These are phyloP conservation scores for Dendrolimus pini DNA, from an alignment of 2,888 invertebrate genomes.

Conservation along the genomic window DNA sequence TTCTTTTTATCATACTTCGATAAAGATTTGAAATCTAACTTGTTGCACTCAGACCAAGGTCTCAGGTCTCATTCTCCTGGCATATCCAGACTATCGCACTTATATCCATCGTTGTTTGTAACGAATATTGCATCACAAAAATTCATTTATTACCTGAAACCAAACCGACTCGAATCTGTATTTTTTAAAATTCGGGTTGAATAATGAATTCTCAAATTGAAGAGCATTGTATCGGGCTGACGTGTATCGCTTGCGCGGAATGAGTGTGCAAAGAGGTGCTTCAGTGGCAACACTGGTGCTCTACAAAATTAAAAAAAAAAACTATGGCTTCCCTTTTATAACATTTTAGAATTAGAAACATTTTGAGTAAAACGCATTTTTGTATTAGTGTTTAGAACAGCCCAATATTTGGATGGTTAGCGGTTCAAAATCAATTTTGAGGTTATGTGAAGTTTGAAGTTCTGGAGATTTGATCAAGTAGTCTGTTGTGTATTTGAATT, in stretches of 20 bases:
- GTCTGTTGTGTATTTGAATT: no score
- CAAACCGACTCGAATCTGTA: slow-evolving; percentile 20
- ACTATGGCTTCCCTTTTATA: slow-evolving; percentile 45
- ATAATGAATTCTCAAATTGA: slow-evolving; percentile 15
- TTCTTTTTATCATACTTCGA: no score
- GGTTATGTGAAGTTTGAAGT: no score
- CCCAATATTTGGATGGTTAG: background rate
- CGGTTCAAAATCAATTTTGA: no score
- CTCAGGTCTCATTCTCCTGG: no score
- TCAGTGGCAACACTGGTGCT: slow-evolving; percentile 55
- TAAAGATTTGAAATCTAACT: no score
- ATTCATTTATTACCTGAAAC: no score
- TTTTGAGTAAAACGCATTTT: slow-evolving; percentile 1
- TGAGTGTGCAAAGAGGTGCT: slow-evolving; percentile 35
- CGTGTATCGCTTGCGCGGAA: slow-evolving; percentile 22
- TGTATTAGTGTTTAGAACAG: background rate
- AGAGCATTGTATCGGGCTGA: slow-evolving; percentile 20
- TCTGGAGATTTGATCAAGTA: no score
- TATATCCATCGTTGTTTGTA: no score
- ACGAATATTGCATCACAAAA: no score
- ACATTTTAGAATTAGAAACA: slow-evolving; percentile 24
- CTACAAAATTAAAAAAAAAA: slow-evolving; percentile 23
- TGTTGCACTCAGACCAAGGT: no score
- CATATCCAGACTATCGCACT: no score
- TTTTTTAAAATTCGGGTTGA: slow-evolving; percentile 18